A percentile compares a stretch with the other conserved stretches of the same genome.
phyloP scores from a whole-genome alignment of 2,113 vertebrate species.

The Herpailurus yagouaroundi region DNA sequence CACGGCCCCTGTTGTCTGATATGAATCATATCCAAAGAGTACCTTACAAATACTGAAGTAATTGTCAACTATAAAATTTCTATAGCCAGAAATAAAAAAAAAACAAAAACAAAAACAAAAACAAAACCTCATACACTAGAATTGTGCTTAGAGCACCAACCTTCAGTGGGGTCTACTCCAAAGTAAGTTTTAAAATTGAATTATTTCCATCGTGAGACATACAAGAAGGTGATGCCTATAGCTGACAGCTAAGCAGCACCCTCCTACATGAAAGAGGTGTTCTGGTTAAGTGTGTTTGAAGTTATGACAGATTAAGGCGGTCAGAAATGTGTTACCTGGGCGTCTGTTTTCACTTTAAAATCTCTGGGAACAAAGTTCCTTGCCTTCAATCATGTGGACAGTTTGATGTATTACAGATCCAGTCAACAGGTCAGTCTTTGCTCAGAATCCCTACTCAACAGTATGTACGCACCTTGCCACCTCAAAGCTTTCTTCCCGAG shows the following conservation, averaged over 20 bases:
- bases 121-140: background rate
- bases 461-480: accelerated
- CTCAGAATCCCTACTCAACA: background rate
- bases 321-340: background rate
- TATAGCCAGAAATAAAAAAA: background rate
- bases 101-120: background rate
- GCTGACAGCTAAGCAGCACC: background rate
- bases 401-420: background rate
- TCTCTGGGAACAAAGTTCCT: background rate
- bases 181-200: background rate
- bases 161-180: background rate
- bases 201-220: background rate
- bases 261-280: background rate
- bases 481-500: background rate
- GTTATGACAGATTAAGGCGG: background rate
- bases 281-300: background rate
- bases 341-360: background rate
- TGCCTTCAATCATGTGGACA: background rate
- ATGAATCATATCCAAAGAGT: background rate
- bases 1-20: background rate
- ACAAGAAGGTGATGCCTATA: background rate
- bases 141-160: background rate
- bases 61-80: background rate
- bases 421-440: background rate
- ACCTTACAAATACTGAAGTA: background rate